phyloP scores from a whole-genome alignment of 2,888 invertebrate species.

The Beris chalybata region DNA sequence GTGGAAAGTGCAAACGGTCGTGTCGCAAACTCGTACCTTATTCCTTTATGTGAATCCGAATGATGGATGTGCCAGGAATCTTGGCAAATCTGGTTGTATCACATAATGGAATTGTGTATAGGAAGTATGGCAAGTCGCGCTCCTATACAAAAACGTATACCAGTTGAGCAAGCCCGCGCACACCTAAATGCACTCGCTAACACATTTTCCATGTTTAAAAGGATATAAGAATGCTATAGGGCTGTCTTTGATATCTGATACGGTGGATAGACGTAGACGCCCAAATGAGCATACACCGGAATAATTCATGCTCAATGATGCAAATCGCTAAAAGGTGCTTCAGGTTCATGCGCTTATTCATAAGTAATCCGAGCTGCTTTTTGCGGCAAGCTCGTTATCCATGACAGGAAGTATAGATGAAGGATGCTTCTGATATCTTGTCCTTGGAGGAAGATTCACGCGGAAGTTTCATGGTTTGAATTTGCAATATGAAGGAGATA shows the following conservation, averaged over 20 bases:
- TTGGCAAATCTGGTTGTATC: constrained; percentile 9
- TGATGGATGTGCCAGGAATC: constrained; percentile 7
- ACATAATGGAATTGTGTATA: constrained; percentile 22
- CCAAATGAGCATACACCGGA: constrained; percentile 18
- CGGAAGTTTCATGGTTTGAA: neutral
- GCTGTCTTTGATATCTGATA: constrained; percentile 17
- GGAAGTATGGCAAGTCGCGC: too few species aligned
- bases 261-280: neutral
- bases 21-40: too few species aligned
- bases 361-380: constrained; percentile 16
- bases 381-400: constrained; percentile 13
- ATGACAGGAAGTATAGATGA: neutral
- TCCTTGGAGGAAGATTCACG: constrained; percentile 1
- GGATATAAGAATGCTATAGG: constrained; percentile 1
- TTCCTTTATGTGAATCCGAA: too few species aligned
- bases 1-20: too few species aligned
- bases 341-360: constrained; percentile 21
- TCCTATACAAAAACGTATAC: too few species aligned
- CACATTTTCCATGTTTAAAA: constrained; percentile 12
- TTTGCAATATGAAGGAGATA: constrained; percentile 5
- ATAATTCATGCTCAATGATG: constrained; percentile 28
- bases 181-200: neutral
- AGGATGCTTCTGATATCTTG: constrained; percentile 1
- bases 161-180: too few species aligned
- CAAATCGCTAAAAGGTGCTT: constrained; percentile 31